Evolutionary conservation across 2,113 vertebrate genomes (phyloP).

Genomic region (Prochilodus magdalenae): DNA sequence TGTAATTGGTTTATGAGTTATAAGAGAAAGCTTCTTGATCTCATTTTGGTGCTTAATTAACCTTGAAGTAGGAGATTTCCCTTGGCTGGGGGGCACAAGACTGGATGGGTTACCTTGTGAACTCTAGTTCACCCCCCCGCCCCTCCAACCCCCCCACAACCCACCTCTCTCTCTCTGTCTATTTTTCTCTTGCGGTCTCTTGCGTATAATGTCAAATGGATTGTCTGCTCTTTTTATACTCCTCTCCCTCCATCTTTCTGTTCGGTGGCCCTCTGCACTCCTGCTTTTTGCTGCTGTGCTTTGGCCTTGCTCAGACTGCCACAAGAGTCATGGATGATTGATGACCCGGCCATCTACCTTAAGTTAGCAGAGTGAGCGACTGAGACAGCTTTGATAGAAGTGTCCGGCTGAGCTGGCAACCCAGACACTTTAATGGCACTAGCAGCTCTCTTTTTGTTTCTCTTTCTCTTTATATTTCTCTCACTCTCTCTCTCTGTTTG

Average conservation of each 20-base stretch:
- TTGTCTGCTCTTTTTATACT: slow-evolving; percentile 35
- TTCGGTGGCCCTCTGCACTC: neutral
- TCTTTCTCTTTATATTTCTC: slow-evolving; percentile 27
- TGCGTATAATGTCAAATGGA: slow-evolving; percentile 67
- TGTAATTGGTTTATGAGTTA: slow-evolving; percentile 79
- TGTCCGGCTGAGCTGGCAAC: slow-evolving; percentile 22
- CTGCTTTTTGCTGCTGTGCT: neutral
- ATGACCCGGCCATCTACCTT: slow-evolving; percentile 46
- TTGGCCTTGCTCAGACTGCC: neutral
- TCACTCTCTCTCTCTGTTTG: slow-evolving; percentile 47
- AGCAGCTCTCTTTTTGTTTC: slow-evolving; percentile 49
- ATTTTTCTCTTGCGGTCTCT: neutral
- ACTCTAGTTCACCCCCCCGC: slow-evolving; percentile 56
- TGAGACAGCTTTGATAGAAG: slow-evolving; percentile 50
- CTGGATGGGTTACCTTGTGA: slow-evolving; percentile 61
- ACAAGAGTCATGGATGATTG: slow-evolving; percentile 45
- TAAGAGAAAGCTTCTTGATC: slow-evolving; percentile 78
- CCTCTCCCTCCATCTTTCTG: slow-evolving; percentile 36
- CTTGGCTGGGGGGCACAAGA: slow-evolving; percentile 65
- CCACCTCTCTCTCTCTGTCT: neutral
- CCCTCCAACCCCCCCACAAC: neutral
- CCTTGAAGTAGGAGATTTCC: slow-evolving; percentile 77
- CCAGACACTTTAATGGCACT: slow-evolving; percentile 21
- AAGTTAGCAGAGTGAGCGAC: slow-evolving; percentile 34
- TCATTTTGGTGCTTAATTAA: slow-evolving; percentile 80